Conservation (phyloP, 2,113 vertebrate species). For the Xiphophorus couchianus region DNA sequence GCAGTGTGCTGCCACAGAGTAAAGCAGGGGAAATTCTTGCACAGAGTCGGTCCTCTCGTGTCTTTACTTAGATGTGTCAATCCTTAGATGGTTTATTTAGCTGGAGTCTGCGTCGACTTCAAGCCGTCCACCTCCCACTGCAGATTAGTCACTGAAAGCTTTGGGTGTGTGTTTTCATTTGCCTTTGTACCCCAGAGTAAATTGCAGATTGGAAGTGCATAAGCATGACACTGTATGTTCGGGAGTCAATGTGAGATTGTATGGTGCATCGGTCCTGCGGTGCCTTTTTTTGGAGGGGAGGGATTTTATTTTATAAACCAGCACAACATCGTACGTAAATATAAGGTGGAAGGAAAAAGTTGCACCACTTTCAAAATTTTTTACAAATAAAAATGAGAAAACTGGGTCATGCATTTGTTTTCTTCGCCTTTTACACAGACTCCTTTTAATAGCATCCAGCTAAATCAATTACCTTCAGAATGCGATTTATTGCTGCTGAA, state of each 20-base stretch:
- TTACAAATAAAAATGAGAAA: background rate
- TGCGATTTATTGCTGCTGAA: background rate
- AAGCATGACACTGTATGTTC: background rate
- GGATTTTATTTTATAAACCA: background rate
- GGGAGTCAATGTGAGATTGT: background rate
- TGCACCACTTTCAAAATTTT: background rate
- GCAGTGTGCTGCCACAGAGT: constrained; percentile 51
- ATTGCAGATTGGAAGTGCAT: constrained; percentile 39
- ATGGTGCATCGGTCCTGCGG: background rate
- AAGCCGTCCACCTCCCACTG: constrained; percentile 78
- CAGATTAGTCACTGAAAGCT: constrained; percentile 73
- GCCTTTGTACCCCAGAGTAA: constrained; percentile 36
- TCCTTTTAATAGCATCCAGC: too few relatives aligned
- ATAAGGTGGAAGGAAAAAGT: background rate
- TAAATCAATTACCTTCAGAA: background rate
- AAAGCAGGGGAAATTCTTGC: constrained; percentile 53
- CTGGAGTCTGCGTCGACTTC: constrained; percentile 67
- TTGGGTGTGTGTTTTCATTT: constrained; percentile 35
- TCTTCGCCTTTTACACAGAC: background rate
- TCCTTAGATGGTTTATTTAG: constrained; percentile 76
- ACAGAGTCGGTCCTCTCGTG: constrained; percentile 61
- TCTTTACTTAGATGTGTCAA: constrained; percentile 71
- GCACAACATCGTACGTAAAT: background rate
- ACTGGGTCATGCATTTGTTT: background rate
- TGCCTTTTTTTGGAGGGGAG: too few relatives aligned